Evolutionary conservation across 1,140 invertebrate genomes (phyloP).

Genomic region (Drosophila subobscura): DNA sequence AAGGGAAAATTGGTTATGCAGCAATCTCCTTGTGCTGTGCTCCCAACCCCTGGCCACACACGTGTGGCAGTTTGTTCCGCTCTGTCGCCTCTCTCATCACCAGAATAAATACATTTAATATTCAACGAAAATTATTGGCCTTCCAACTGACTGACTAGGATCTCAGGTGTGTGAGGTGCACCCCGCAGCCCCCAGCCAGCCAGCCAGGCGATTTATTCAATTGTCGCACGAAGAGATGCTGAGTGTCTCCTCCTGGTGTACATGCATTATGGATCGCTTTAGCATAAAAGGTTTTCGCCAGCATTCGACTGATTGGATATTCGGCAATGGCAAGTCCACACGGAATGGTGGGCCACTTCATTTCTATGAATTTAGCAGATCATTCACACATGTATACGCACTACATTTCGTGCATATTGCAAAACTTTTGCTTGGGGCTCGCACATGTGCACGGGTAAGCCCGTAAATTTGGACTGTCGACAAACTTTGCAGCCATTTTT

Average conservation of each 20-base stretch:
- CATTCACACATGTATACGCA: too few relatives aligned
- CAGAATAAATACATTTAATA: background rate
- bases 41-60: too few relatives aligned
- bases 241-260: background rate
- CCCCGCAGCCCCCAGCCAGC: background rate
- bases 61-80: background rate
- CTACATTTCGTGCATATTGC: background rate
- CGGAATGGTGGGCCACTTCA: background rate
- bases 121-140: slow-evolving; percentile 13
- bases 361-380: background rate
- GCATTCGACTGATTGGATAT: too few relatives aligned
- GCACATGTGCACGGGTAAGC: background rate
- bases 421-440: background rate
- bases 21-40: too few relatives aligned
- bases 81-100: background rate
- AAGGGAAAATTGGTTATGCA: too few relatives aligned
- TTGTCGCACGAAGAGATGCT: slow-evolving; percentile 11
- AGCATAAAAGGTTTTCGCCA: too few relatives aligned
- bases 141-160: background rate
- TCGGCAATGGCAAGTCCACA: too few relatives aligned
- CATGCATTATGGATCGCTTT: background rate
- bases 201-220: slow-evolving; percentile 19
- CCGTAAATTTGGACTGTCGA: background rate
- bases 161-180: too few relatives aligned
- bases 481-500: slow-evolving; percentile 43